Evolutionary conservation across 2,797 vertebrate genomes (phyloP).

Genomic region (Lindbergichthys nudifrons): DNA sequence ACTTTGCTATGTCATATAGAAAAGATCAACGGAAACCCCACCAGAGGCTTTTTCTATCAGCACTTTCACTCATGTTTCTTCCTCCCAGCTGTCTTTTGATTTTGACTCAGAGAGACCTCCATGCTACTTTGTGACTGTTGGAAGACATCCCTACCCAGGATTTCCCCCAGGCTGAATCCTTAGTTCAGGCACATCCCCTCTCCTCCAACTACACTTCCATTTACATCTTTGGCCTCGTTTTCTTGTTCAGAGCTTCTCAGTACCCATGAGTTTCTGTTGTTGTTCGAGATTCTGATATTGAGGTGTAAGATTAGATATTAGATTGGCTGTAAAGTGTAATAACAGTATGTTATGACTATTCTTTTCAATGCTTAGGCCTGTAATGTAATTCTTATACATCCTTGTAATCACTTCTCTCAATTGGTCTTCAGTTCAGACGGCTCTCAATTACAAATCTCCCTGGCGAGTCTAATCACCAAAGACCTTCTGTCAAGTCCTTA

Average conservation of each 20-base stretch:
- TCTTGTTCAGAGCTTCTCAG: not conserved
- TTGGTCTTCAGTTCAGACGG: no score
- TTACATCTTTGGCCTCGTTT: not conserved
- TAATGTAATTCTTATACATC: no score
- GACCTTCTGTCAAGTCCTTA: no score
- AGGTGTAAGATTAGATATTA: not conserved
- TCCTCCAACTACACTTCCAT: not conserved
- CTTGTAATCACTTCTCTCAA: no score
- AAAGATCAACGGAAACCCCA: slow-evolving; percentile 38
- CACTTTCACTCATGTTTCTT: slow-evolving; percentile 21
- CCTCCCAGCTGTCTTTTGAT: slow-evolving; percentile 21
- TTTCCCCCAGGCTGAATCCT: not conserved
- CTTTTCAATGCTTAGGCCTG: no score
- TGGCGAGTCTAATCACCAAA: no score
- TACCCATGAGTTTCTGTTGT: not conserved
- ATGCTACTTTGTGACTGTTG: slow-evolving; percentile 3
- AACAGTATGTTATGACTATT: no score
- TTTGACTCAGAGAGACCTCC: slow-evolving; percentile 6
- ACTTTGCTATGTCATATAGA: slow-evolving; percentile 16
- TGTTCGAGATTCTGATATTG: not conserved
- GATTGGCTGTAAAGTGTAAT: not conserved
- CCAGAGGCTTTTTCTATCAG: slow-evolving; percentile 20
- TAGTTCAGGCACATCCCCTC: not conserved
- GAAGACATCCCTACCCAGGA: slow-evolving; percentile 7
- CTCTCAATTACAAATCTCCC: no score